A percentile compares a stretch with the other conserved stretches of the same genome.
phyloP scores from a whole-genome alignment of 2,888 invertebrate species.

The Prenolepis imparis region DNA sequence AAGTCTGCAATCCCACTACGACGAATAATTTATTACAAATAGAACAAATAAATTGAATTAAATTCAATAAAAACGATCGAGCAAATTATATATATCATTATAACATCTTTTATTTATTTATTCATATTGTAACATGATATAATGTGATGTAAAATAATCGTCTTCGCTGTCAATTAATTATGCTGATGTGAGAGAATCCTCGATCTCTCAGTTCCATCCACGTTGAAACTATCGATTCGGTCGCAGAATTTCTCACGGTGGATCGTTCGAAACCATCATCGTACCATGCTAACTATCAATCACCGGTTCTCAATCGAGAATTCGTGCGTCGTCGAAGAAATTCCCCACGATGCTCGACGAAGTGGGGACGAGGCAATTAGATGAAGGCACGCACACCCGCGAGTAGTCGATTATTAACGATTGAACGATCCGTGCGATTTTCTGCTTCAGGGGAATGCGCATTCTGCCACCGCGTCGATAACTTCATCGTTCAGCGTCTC shows the following conservation, averaged over 20 bases:
- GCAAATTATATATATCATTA: not conserved
- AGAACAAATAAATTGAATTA: not conserved
- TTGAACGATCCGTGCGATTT: slow-evolving; percentile 59
- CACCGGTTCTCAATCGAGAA: slow-evolving; percentile 58
- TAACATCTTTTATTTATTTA: not conserved
- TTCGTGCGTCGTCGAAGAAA: slow-evolving; percentile 62
- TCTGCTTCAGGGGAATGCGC: slow-evolving; percentile 45
- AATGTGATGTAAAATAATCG: not conserved
- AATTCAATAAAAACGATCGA: slow-evolving; percentile 15
- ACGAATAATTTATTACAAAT: slow-evolving; percentile 60
- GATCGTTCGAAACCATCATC: slow-evolving; percentile 33
- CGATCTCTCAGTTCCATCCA: slow-evolving; percentile 10
- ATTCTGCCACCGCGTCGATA: slow-evolving; percentile 36
- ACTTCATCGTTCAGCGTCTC: slow-evolving; percentile 30
- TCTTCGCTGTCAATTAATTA: not conserved
- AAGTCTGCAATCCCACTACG: slow-evolving; percentile 66
- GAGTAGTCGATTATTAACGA: slow-evolving; percentile 62
- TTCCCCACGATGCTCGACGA: slow-evolving; percentile 55
- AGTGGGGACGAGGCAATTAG: slow-evolving; percentile 58
- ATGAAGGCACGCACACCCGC: slow-evolving; percentile 55
- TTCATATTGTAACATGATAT: not conserved
- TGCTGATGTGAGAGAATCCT: slow-evolving; percentile 20
- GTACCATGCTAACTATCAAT: slow-evolving; percentile 59
- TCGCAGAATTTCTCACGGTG: slow-evolving; percentile 7
- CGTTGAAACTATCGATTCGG: slow-evolving; percentile 23